Conservation (phyloP, 2,797 vertebrate genomes). For the Astyanax mexicanus region DNA sequence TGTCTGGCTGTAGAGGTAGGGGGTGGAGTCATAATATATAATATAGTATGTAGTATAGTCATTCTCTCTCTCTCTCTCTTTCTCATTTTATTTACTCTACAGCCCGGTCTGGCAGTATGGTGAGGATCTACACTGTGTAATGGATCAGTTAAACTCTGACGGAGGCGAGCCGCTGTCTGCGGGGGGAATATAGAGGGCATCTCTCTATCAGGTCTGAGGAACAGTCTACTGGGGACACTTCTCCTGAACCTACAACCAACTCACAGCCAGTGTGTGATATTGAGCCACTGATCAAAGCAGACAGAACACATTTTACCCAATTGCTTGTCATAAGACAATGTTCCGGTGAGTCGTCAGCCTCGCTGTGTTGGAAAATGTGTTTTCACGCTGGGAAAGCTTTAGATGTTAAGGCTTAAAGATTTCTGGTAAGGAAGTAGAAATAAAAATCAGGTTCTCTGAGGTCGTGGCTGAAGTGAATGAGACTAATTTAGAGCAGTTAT, state of each 20-base stretch:
- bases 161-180: background rate
- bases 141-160: constrained; percentile 37
- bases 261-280: background rate
- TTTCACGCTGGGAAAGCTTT: background rate
- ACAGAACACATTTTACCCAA: background rate
- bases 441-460: background rate
- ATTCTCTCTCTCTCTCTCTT: constrained; percentile 46
- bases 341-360: background rate
- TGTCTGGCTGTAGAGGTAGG: constrained; percentile 28
- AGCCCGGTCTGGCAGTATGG: background rate
- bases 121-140: constrained; percentile 23
- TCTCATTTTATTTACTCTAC: background rate
- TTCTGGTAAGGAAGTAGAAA: background rate
- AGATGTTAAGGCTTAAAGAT: background rate
- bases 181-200: background rate
- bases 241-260: background rate
- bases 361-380: background rate
- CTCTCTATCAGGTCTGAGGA: constrained; percentile 10
- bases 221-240: background rate
- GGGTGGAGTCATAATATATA: background rate
- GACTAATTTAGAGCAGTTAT: background rate
- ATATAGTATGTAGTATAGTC: background rate
- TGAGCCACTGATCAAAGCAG: background rate
- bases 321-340: background rate
- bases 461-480: background rate